Percentiles rank a stretch among this genome's conserved stretches.
phyloP scores from a whole-genome alignment of 2,888 invertebrate genomes.

The Polydesmus complanatus region DNA sequence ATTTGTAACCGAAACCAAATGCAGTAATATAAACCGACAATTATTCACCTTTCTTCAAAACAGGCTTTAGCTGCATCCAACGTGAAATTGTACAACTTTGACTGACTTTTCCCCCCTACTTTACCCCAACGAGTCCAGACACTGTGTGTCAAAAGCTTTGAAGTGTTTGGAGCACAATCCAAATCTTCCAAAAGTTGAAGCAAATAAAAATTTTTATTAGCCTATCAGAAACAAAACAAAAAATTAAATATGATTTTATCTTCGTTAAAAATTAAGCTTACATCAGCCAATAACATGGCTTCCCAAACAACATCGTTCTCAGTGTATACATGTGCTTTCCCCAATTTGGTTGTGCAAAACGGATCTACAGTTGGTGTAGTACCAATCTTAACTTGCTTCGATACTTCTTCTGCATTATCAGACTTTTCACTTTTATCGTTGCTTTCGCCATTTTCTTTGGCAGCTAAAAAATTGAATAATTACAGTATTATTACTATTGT shows the following conservation, averaged over 20 bases:
- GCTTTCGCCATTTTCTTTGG: too few relatives aligned
- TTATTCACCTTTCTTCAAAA: conserved; percentile 37
- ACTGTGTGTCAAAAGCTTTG: too few relatives aligned
- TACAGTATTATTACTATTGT: too few relatives aligned
- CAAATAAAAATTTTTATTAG: conserved; percentile 41
- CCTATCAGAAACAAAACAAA: too few relatives aligned
- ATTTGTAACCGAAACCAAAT: background rate
- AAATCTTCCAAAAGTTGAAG: conserved; percentile 37
- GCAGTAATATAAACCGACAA: background rate
- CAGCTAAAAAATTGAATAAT: too few relatives aligned
- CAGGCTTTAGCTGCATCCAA: conserved; percentile 33
- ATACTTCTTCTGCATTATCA: too few relatives aligned
- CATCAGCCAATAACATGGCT: conserved; percentile 32
- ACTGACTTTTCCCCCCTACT: conserved; percentile 39
- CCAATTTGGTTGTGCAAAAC: conserved; percentile 27
- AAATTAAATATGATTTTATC: too few relatives aligned
- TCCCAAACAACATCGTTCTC: conserved; percentile 34
- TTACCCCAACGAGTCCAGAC: conserved; percentile 43
- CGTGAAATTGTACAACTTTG: conserved; percentile 31
- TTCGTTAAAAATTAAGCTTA: background rate
- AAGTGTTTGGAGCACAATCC: conserved; percentile 23
- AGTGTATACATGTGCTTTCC: conserved; percentile 26
- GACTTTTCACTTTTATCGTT: too few relatives aligned
- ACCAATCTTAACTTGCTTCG: too few relatives aligned
- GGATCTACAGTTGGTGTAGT: conserved; percentile 36